Base-by-base conservation (phyloP, 37 sponge, comb jelly and placozoan species). In the Chondrosia reniformis region DNA sequence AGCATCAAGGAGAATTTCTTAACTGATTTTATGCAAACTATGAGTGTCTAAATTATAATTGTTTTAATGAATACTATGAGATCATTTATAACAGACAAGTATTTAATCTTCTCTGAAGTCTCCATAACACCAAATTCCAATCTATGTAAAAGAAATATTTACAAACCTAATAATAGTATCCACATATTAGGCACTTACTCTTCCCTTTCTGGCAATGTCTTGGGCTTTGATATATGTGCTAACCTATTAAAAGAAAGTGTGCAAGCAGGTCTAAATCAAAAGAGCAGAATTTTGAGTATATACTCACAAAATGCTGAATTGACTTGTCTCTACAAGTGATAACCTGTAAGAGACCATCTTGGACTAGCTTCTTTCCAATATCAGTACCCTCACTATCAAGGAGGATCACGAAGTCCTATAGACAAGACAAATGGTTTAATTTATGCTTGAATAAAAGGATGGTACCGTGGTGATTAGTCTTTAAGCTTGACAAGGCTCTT, bases 101-200 rank as follows among this genome's bases (percentile, higher is more conserved):
- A n/a, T 69, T 69, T 39, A 69, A 37, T 69, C 72, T 40, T 69
- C 72, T 7, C 72, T 41, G 41, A 89, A 76, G 45, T 96, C 97
- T 30, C 97, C 97, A 76, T 96, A 96, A 15, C 84, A 80, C 94
- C 94, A 96, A 28, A 92, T 83, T 74, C 87, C 87, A 22, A 72
- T 42, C 87, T 88, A 77, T 25, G 55, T 30, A 44, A 36, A 38
- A 41, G 44, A 39, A 46, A 57, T 40, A 66, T 46, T 32, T 55
- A n/a, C 55, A 42, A 77, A 62, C 22, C 12, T 56, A 13, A 66
- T 17, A 71, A 1, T 33, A 37, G 44, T 34, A 74, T 44, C n/a
- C n/a, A n/a, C n/a, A n/a, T n/a, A n/a, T n/a, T n/a, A n/a, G n/a
- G n/a, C n/a, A n/a, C n/a, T n/a, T n/a, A n/a, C n/a, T n/a, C n/a